Base-by-base conservation (phyloP, 2,888 invertebrate genomes). In the Catonia carolina region DNA sequence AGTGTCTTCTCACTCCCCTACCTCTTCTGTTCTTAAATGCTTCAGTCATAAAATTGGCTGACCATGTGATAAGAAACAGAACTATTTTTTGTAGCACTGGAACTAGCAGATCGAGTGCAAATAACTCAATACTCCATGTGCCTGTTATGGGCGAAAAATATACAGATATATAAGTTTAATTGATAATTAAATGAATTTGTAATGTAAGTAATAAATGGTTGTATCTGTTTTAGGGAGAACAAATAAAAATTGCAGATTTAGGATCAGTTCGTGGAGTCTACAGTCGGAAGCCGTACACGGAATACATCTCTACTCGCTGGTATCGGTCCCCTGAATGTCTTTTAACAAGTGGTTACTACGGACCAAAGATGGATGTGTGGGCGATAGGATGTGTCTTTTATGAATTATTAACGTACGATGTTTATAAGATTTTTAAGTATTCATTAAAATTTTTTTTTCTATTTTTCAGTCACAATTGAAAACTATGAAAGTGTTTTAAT, bases 281-380 rank as follows among this genome's bases (percentile, higher is more conserved):
- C 66, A 78, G 79, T 39, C 74, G 74, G 60, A 80, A 78, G 35
- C 84, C 84, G 0, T 81, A 80, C 67, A 83, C 84, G 7, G 83
- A 83, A 65, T 85, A 85, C 67, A 83, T 85, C 61, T 83, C 84
- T 1, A 85, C 84, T 2, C 71, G 84, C 65, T 85, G 85, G 84
- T 84, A 79, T 69, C 72, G 84, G 35, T 80, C 84, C 1, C 84
- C 84, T 0, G 85, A 85, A 70, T 84, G 83, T 69, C 72, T 84
- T 1, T 69, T 85, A 17, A 83, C 83, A 1, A 76, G 77, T 42
- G 85, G 85, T 0, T 79, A 76, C 68, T 85, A 85, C 67, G 78
- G 79, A 0, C 77, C 80, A n/a, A 83, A 83, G 71, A 83, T 84
- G 83, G 85, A 85, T 68, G 73, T 84, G 42, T 85, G 85, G 85